Conservation (phyloP, 2,888 invertebrate species). For the Drosophila koepferae region DNA sequence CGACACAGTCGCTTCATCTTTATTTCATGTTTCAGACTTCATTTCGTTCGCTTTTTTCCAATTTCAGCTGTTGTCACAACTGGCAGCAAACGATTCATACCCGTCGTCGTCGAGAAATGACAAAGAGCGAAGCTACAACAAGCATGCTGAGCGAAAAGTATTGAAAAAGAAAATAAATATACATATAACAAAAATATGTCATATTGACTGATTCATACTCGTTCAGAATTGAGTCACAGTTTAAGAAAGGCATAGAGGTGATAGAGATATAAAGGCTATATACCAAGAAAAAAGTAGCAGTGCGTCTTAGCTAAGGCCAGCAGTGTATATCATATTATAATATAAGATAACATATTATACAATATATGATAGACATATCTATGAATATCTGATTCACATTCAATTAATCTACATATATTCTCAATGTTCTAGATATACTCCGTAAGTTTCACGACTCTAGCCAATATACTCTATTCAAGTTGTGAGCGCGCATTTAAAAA, state of each 20-base stretch:
- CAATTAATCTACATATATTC: too few species aligned
- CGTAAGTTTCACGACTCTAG: too few species aligned
- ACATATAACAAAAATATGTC: not conserved
- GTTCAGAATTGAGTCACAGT: not conserved
- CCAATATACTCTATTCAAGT: not conserved
- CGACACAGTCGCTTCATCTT: constrained; percentile 70
- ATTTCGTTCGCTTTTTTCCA: constrained; percentile 55
- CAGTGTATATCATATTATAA: not conserved
- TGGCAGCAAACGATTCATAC: constrained; percentile 51
- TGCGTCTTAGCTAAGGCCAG: too few species aligned
- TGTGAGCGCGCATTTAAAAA: constrained; percentile 1
- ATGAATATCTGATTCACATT: too few species aligned
- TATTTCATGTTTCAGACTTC: constrained; percentile 73
- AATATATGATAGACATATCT: too few species aligned
- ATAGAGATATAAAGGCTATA: not conserved
- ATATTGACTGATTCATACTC: constrained; percentile 7
- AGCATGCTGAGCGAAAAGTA: constrained; percentile 25
- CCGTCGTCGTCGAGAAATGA: constrained; percentile 23
- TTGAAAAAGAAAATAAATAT: constrained; percentile 8
- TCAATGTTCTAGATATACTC: too few species aligned
- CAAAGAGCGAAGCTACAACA: constrained; percentile 30
- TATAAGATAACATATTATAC: not conserved
- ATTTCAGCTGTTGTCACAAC: constrained; percentile 65
- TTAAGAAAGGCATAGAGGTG: not conserved
- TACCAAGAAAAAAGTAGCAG: too few species aligned